phyloP scores from a whole-genome alignment of 2,888 invertebrate species.

The Drosophila ustulata region DNA sequence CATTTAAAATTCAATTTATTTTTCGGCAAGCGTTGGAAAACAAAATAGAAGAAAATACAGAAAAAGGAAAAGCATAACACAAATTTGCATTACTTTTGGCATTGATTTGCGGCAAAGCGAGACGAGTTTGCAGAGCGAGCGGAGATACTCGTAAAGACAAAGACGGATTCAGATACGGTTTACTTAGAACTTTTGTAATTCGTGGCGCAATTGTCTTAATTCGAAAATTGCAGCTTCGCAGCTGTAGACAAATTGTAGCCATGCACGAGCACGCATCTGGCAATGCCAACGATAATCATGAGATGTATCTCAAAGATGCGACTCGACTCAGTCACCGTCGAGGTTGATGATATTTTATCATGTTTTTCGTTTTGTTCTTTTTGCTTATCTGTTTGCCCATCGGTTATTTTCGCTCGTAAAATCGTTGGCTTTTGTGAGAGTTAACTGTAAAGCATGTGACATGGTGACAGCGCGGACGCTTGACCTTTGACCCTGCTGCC shows the following conservation, averaged over 20 bases:
- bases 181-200: conserved; percentile 55
- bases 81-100: conserved; percentile 64
- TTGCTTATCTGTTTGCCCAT: conserved; percentile 44
- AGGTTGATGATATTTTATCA: conserved; percentile 1
- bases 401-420: conserved; percentile 23
- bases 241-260: conserved; percentile 67
- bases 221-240: conserved; percentile 76
- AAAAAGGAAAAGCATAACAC: conserved; percentile 3
- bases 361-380: conserved; percentile 2
- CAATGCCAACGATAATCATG: conserved; percentile 64
- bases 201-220: conserved; percentile 77
- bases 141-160: conserved; percentile 10
- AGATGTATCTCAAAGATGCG: conserved; percentile 41
- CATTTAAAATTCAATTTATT: conserved; percentile 75
- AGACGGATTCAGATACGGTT: conserved; percentile 28
- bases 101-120: conserved; percentile 48
- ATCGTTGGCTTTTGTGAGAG: conserved; percentile 12
- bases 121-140: conserved; percentile 5
- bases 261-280: conserved; percentile 64
- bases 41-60: conserved; percentile 20
- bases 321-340: conserved; percentile 4
- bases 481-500: conserved; percentile 69
- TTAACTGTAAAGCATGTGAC: conserved; percentile 41
- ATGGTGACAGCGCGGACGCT: conserved; percentile 34
- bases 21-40: conserved; percentile 45